Percentiles rank a stretch among this genome's conserved stretches.
Conservation (phyloP, 2,113 vertebrate species). For the Pterocles burchelli region DNA sequence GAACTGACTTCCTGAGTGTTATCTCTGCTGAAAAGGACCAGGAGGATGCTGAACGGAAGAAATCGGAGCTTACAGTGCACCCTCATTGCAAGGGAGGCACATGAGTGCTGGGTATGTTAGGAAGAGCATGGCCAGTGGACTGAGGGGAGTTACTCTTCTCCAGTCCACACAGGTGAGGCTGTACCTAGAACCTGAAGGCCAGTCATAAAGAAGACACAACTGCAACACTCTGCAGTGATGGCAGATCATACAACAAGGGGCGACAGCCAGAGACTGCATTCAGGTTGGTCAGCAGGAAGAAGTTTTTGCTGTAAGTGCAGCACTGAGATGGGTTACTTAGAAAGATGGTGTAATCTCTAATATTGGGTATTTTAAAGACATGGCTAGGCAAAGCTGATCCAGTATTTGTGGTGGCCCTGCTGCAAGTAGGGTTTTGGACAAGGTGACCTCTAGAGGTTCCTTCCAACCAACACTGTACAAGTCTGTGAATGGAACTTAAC, state of each 20-base stretch:
- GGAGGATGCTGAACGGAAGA: not conserved
- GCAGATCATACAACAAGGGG: not conserved
- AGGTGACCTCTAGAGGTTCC: not conserved
- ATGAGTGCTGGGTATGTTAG: rapidly evolving
- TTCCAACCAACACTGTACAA: not conserved
- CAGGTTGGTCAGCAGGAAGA: not conserved
- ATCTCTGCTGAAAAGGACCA: not conserved
- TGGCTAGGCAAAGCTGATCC: not conserved
- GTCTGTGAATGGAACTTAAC: not conserved
- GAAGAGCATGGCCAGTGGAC: not conserved
- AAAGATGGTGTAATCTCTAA: not conserved
- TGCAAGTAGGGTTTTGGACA: not conserved
- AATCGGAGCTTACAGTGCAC: not conserved
- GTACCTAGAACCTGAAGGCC: not conserved
- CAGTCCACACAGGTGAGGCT: not conserved
- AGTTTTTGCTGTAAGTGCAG: not conserved
- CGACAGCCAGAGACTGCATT: not conserved
- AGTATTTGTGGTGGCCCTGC: not conserved
- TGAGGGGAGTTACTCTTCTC: not conserved
- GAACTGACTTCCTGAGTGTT: not conserved
- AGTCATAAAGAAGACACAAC: not conserved
- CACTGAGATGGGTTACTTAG: not conserved
- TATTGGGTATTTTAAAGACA: not conserved
- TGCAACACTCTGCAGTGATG: not conserved
- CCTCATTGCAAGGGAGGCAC: not conserved